Base-by-base conservation (phyloP, 2,797 vertebrate species). In the Antrozous pallidus region DNA sequence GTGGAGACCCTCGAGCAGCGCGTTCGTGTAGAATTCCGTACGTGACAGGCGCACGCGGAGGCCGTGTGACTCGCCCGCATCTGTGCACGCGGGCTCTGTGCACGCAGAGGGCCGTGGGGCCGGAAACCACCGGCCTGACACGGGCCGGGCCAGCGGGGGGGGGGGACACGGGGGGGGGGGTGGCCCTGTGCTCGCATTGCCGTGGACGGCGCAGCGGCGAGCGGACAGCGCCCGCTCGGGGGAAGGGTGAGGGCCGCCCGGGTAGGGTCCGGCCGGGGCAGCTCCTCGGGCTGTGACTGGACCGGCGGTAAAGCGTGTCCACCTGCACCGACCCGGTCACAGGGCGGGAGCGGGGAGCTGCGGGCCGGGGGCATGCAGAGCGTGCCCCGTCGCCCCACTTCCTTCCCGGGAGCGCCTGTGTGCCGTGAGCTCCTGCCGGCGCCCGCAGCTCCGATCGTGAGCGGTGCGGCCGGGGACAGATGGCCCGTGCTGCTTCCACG, bases 41-140 rank as follows among this genome's bases (percentile, higher is more conserved):
- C 3, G 3, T 36, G 3, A 5, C n/a, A 58, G 11, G 6, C 42
- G 16, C 5, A 9, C 1, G 0, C 17, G 38, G 77, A 42, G 5
- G 70, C 70, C 40, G 4, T 31, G 58, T 31, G 58, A 28, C 58
- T 1, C n/a, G 10, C 3, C 5, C 22, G 26, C 56, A 6, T 22
- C 31, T 31, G 26, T 47, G 3, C 45, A 3, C 49, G 18, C 5
- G 2, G 51, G 2, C 26, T 56, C 28, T 24, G 45, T 40, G 24
- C 58, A 6, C 20, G 67, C 31, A 51, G 22, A 42, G 3, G 36
- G 0, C 12, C 38, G 7, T 14, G 28, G 14, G 56, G 26, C 6
- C 12, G 7, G 31, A 26, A 31, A 26, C 12, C 65, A n/a, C 18
- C 5, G 3, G 42, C 1, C 3, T 28, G 6, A 9, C n/a, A 0